Conservation (phyloP, 2,888 invertebrate species). For the Trissolcus brochymenae region DNA sequence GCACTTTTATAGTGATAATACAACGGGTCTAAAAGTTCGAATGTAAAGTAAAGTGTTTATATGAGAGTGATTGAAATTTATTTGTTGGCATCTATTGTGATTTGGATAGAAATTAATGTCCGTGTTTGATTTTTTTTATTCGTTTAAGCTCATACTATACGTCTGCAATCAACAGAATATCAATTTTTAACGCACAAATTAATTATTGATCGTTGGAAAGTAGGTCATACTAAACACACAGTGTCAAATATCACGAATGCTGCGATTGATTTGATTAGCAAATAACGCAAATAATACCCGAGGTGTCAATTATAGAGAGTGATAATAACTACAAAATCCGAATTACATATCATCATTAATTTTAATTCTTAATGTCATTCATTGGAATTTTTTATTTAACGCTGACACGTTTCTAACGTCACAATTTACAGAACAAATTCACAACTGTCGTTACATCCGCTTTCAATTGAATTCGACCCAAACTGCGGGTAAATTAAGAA, state of each 20-base stretch:
- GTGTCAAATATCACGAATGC: slow-evolving; percentile 22
- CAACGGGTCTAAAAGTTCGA: no score
- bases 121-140: not conserved
- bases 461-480: slow-evolving; percentile 22
- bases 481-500: slow-evolving; percentile 25
- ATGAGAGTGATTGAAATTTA: no score
- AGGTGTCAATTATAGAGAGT: slow-evolving; percentile 10
- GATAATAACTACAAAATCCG: not conserved
- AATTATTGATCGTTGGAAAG: slow-evolving; percentile 30
- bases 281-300: slow-evolving; percentile 25
- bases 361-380: slow-evolving; percentile 17
- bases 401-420: slow-evolving; percentile 11
- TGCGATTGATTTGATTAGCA: slow-evolving; percentile 24
- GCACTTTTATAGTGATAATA: no score
- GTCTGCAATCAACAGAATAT: not conserved
- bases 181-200: slow-evolving; percentile 14
- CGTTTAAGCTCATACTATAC: not conserved
- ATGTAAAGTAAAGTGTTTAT: not conserved
- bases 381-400: slow-evolving; percentile 3
- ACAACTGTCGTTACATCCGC: slow-evolving; percentile 45
- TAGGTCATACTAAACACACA: slow-evolving; percentile 20
- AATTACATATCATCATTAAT: slow-evolving; percentile 17
- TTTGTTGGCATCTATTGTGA: no score
- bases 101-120: no score
- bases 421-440: slow-evolving; percentile 34